These are phyloP conservation scores for Drosophila lini DNA, from an alignment of 1,140 invertebrate genomes.

Conservation along the genomic window DNA sequence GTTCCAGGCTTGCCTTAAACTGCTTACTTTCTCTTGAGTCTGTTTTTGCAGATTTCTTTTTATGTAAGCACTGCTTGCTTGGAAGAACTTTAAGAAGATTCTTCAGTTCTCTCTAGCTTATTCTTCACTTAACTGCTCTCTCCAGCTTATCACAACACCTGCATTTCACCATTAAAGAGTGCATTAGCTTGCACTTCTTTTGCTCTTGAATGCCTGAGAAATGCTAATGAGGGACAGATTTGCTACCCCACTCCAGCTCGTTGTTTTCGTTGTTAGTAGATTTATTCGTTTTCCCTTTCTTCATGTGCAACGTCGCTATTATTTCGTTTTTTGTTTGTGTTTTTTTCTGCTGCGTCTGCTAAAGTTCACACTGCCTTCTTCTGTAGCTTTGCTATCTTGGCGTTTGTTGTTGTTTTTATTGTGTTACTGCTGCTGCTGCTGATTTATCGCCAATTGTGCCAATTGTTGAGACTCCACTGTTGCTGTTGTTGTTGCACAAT, in stretches of 20 bases:
- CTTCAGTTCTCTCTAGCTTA: background rate
- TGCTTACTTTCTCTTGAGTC: background rate
- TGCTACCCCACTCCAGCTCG: conserved; percentile 3
- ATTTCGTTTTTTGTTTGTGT: conserved; percentile 29
- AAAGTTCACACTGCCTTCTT: conserved; percentile 38
- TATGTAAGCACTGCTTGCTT: background rate
- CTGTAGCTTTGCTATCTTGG: conserved; percentile 10
- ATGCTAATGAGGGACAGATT: conserved; percentile 15
- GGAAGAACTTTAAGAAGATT: background rate
- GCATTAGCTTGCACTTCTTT: conserved; percentile 24
- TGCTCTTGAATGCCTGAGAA: background rate
- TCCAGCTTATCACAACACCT: background rate
- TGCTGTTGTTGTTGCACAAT: conserved; percentile 73
- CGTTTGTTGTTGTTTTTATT: conserved; percentile 15
- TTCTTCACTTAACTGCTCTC: background rate
- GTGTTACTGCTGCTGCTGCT: conserved; percentile 38
- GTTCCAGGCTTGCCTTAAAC: background rate
- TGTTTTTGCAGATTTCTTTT: background rate
- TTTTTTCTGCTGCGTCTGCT: conserved; percentile 32
- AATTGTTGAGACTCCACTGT: conserved; percentile 63
- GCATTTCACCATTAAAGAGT: conserved; percentile 21
- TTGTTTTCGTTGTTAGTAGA: conserved; percentile 41
- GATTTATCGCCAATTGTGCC: conserved; percentile 80
- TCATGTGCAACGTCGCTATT: conserved; percentile 22
- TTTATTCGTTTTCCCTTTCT: conserved; percentile 48